Evolutionary conservation across 2,888 invertebrate genomes (phyloP), one percentile per base, ranked within the genome.

Genomic region (Eutolmus rufibarbis): DNA sequence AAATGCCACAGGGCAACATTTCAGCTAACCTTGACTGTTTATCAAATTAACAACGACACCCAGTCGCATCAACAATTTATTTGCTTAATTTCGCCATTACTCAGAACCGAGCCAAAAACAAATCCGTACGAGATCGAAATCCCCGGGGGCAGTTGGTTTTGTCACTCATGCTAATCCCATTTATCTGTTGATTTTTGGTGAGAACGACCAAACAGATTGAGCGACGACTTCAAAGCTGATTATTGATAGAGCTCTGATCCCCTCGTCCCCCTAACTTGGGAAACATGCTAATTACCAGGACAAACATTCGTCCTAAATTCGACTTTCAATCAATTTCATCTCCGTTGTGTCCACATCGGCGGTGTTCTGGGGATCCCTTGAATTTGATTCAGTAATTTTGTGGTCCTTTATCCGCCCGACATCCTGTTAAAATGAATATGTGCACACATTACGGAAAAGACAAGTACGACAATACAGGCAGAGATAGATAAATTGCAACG

Each of bases 301-400:
- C 43, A 78, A 78, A 78, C 46, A 78, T 43, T 78, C 23, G 14
- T 14, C 43, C 78, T 78, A 78, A 40, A 37, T 78, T 78, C 37
- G 78, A 43, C 78, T 78, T 78, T 46, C 78, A 78, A 78, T 78
- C 78, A 78, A 40, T 78, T 78, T 43, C 40, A 78, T 78, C 46
- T 37, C 43, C n/a, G 14, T 78, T 23, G 40, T 78, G 23, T 40
- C 9, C 78, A 66, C 66, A 66, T 66, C 66, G 66, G 66, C 28
- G 66, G 66, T 23, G 3, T 37, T 40, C 78, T 19, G 23, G 19
- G 19, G 46, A 19, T 78, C 43, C 23, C 46, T 78, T 37, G 78
- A 37, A 19, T 78, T 78, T 66, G 66, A 66, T 23, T 66, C 66
- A 66, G 66, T 66, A 66, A 66, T 66, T 66, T 66, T 66, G 66